Base-by-base conservation (phyloP, 2,888 invertebrate genomes). In the Campaea margaritaria region DNA sequence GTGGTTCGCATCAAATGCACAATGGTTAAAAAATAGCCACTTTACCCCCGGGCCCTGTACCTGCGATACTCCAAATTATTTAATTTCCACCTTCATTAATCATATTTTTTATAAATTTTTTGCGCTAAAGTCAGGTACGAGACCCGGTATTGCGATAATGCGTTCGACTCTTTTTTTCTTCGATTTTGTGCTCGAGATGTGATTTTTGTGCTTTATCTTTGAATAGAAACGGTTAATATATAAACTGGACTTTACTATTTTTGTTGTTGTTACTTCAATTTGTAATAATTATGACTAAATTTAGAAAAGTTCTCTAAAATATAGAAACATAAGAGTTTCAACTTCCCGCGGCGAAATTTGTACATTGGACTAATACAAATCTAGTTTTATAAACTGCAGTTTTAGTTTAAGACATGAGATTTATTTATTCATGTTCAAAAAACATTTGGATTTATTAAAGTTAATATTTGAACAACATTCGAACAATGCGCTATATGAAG, bases 51-150 rank as follows among this genome's bases (percentile, higher is more conserved):
- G 66, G 65, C 59, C 52, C 43, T 8, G 76, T 85, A 85, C 89
- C 90, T 90, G 89, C 75, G 75, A 53, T 53, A 54, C 54, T 69
- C 69, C 74, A 82, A 84, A 87, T 88, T 82, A 86, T 87, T 88
- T 85, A 83, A 90, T 89, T 83, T 81, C 74, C 70, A 85, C 85
- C 85, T 81, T 83, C 89, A 91, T 91, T 91, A 88, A 91, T 91
- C 91, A 90, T 88, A 79, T 87, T 91, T 59, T 55, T 59, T 58
- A 45, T 48, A 31, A 7, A 9, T 31, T 31, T 31, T 91, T 91
- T 89, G 82, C 79, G 72, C 64, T 66, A 65, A 70, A 79, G 74
- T 82, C 81, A 83, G 85, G 86, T 87, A 85, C 79, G 57, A 66
- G 67, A 28, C 55, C 65, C 69, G 65, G 73, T 77, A 84, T 75